phyloP scores from a whole-genome alignment of 53 echinoderm and acorn worm genomes.

The Luidia sarsii region DNA sequence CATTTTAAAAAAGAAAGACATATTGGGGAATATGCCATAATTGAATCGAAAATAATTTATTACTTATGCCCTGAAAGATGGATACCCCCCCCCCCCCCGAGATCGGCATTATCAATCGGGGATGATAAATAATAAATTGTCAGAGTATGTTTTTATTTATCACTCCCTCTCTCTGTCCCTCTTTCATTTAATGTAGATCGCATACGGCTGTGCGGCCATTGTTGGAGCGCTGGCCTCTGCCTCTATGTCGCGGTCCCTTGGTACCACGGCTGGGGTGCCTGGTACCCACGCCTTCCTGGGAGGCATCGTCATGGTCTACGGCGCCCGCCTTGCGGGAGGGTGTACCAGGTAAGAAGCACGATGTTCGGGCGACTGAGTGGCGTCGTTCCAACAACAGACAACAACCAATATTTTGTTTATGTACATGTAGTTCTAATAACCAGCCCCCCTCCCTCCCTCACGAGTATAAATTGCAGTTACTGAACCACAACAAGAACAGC shows the following conservation, averaged over 20 bases:
- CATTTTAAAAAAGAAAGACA: too few relatives aligned
- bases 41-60: background rate
- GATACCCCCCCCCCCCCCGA: background rate
- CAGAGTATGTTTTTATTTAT: too few relatives aligned
- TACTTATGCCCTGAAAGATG: background rate
- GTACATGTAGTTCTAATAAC: too few relatives aligned
- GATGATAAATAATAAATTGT: background rate
- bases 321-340: slow-evolving; percentile 88
- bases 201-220: slow-evolving; percentile 80
- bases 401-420: too few relatives aligned
- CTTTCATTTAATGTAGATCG: slow-evolving; percentile 53
- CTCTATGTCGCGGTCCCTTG: slow-evolving; percentile 60
- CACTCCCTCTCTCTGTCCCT: too few relatives aligned
- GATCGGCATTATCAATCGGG: background rate
- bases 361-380: too few relatives aligned
- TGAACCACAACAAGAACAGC: too few relatives aligned
- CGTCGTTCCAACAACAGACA: too few relatives aligned
- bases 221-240: slow-evolving; percentile 75
- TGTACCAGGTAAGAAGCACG: slow-evolving; percentile 98
- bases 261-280: slow-evolving; percentile 60
- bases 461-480: too few relatives aligned
- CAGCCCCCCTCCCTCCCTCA: too few relatives aligned
- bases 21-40: too few relatives aligned
- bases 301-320: slow-evolving; percentile 84
- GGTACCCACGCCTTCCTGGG: slow-evolving; percentile 73